Conservation (phyloP, 2,113 vertebrate species). For the Cryptoleucopteryx plumbea region DNA sequence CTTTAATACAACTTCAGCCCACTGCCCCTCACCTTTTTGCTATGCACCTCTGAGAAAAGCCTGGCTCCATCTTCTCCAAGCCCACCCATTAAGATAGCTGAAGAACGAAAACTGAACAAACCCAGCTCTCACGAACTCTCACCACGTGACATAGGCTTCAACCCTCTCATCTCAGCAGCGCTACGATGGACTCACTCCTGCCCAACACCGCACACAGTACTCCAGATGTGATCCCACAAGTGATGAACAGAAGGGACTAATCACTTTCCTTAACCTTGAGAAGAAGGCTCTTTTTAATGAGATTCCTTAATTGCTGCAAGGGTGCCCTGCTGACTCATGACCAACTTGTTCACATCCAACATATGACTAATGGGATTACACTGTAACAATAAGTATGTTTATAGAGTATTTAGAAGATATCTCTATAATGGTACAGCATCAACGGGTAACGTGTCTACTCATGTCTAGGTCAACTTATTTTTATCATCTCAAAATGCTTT, state of each 20-base stretch:
- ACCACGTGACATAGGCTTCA: neutral
- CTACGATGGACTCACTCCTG: neutral
- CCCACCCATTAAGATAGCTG: neutral
- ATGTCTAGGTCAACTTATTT: neutral
- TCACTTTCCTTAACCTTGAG: neutral
- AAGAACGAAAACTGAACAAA: neutral
- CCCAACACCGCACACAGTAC: neutral
- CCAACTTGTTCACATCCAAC: neutral
- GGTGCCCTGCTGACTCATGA: neutral
- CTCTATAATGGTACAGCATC: neutral
- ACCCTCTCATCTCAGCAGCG: neutral
- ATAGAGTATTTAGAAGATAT: neutral
- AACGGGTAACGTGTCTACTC: neutral
- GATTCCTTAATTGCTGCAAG: neutral
- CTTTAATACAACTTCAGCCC: neutral
- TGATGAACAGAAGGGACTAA: neutral
- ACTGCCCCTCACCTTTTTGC: neutral
- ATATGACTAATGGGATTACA: neutral
- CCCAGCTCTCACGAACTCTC: neutral
- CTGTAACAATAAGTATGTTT: rapidly evolving
- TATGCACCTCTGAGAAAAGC: neutral
- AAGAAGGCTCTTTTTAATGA: neutral
- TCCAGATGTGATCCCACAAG: neutral
- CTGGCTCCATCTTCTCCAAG: neutral
- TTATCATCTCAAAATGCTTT: neutral